Conservation (phyloP, 2,113 vertebrate genomes). For the Sterrhoptilus dennistouni region DNA sequence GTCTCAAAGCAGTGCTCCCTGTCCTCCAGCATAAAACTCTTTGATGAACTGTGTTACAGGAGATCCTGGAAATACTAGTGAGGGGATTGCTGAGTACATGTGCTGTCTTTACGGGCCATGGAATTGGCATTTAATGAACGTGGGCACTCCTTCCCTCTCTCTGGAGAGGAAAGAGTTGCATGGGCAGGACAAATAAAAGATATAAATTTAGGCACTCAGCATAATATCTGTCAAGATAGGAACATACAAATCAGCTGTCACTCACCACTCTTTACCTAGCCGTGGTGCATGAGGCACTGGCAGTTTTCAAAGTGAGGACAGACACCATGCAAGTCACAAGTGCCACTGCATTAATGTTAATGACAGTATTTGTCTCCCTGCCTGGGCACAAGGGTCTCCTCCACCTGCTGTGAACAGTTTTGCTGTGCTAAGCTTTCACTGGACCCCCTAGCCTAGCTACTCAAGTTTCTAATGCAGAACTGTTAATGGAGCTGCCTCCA, state of each 20-base stretch:
- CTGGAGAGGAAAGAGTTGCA: background rate
- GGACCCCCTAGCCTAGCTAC: background rate
- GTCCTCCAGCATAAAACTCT: conserved; percentile 39
- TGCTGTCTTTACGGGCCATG: background rate
- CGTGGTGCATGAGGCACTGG: background rate
- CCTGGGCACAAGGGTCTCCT: background rate
- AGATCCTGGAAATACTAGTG: conserved; percentile 19
- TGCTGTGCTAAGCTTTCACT: background rate
- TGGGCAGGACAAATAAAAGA: background rate
- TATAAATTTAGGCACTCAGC: background rate
- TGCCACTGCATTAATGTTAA: background rate
- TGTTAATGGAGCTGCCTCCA: background rate
- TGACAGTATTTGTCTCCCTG: background rate
- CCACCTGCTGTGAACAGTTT: background rate
- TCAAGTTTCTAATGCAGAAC: background rate
- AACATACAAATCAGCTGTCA: background rate
- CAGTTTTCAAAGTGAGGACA: background rate
- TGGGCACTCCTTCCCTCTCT: background rate
- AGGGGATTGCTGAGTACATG: background rate
- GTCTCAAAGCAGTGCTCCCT: background rate
- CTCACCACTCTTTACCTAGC: background rate
- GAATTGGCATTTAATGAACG: background rate
- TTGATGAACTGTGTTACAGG: background rate
- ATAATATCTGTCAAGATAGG: background rate
- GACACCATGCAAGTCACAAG: background rate